Evolutionary conservation across 2,888 invertebrate genomes (phyloP).

Genomic region (Pammene aurita): DNA sequence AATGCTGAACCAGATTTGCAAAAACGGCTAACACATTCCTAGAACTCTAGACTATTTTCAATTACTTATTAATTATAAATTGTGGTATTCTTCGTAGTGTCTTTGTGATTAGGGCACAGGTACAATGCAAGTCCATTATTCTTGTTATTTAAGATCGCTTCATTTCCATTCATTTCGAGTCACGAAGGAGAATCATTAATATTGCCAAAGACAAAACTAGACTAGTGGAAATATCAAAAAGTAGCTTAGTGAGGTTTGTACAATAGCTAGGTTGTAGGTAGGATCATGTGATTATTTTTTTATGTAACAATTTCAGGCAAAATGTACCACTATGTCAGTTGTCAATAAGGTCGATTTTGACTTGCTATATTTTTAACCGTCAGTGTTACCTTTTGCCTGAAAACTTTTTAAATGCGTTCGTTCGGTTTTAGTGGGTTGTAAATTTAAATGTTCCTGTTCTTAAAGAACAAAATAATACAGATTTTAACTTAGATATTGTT

Average conservation of each 20-base stretch:
- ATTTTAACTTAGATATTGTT: slow-evolving; percentile 24
- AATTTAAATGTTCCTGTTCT: slow-evolving; percentile 8
- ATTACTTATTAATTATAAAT: not conserved
- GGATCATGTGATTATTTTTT: slow-evolving; percentile 51
- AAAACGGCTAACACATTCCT: not conserved
- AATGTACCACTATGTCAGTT: slow-evolving; percentile 41
- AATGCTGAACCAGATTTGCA: slow-evolving; percentile 1
- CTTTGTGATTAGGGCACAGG: slow-evolving; percentile 23
- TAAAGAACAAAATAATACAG: not conserved
- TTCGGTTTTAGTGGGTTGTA: slow-evolving; percentile 48
- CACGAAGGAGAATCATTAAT: slow-evolving; percentile 46
- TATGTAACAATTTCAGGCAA: slow-evolving; percentile 8
- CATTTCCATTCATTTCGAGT: slow-evolving; percentile 41
- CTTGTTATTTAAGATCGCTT: slow-evolving; percentile 38
- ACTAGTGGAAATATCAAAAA: slow-evolving; percentile 53
- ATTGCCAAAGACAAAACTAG: slow-evolving; percentile 68
- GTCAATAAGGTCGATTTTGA: not conserved
- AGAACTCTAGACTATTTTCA: not conserved
- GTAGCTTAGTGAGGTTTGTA: slow-evolving; percentile 64
- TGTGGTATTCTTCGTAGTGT: not conserved
- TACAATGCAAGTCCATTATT: slow-evolving; percentile 4
- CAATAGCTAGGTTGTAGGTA: slow-evolving; percentile 60
- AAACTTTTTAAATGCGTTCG: slow-evolving; percentile 43
- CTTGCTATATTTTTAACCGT: not conserved
- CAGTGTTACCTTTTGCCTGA: not conserved